phyloP scores from a whole-genome alignment of 2,113 vertebrate species.

The Coracopsis vasa region DNA sequence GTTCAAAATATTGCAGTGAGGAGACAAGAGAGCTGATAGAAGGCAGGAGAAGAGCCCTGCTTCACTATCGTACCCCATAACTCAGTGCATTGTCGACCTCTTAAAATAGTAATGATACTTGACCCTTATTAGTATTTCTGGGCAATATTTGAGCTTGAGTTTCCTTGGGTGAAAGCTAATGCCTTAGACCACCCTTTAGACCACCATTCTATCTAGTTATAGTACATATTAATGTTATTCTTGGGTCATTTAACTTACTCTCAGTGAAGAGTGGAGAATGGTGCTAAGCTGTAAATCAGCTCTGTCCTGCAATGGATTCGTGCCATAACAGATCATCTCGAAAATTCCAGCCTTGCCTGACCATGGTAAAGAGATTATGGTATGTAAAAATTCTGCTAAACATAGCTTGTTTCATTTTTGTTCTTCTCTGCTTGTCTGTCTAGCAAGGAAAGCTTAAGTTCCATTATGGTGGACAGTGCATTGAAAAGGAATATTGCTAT shows the following conservation, averaged over 20 bases:
- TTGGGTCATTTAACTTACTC: slow-evolving; percentile 80
- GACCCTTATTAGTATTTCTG: slow-evolving; percentile 74
- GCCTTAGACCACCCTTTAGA: slow-evolving; percentile 77
- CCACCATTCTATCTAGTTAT: slow-evolving; percentile 66
- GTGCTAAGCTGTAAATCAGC: slow-evolving; percentile 78
- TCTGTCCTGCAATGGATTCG: slow-evolving; percentile 71
- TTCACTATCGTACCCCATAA: slow-evolving; percentile 41
- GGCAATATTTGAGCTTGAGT: slow-evolving; percentile 72
- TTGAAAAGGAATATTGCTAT: slow-evolving; percentile 18
- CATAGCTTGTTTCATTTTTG: slow-evolving; percentile 66
- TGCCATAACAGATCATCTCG: slow-evolving; percentile 73
- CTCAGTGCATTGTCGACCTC: slow-evolving; percentile 46
- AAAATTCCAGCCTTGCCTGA: slow-evolving; percentile 73
- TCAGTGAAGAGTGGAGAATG: slow-evolving; percentile 71
- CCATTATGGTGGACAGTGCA: slow-evolving; percentile 24
- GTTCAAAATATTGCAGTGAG: not conserved
- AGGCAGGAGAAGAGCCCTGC: slow-evolving; percentile 6
- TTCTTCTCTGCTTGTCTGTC: slow-evolving; percentile 55
- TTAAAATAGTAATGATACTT: slow-evolving; percentile 74
- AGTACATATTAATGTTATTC: slow-evolving; percentile 77
- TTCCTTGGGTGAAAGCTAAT: slow-evolving; percentile 71
- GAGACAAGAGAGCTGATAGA: not conserved
- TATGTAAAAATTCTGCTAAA: slow-evolving; percentile 72
- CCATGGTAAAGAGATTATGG: slow-evolving; percentile 73
- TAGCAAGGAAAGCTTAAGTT: slow-evolving; percentile 57